Conservation (phyloP, 2,113 vertebrate species). For the Pachycephala philippinensis region DNA sequence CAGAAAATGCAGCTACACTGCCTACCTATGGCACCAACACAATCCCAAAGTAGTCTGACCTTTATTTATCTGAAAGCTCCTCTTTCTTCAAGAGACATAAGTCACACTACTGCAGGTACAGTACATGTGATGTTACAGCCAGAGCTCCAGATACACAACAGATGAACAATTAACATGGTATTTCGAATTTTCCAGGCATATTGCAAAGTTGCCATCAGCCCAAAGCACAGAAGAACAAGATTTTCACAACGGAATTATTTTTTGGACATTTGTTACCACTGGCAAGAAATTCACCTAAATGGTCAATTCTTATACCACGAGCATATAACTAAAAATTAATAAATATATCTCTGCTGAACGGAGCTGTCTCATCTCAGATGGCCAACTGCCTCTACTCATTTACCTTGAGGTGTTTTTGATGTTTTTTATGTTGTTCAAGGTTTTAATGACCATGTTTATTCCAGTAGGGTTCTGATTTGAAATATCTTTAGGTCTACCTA, state of each 20-base stretch:
- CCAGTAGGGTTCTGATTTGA: background rate
- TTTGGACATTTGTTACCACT: background rate
- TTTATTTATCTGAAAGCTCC: background rate
- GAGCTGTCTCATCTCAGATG: background rate
- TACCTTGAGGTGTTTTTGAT: background rate
- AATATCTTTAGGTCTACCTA: background rate
- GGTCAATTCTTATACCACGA: background rate
- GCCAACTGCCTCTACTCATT: background rate
- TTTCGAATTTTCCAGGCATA: background rate
- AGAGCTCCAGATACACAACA: background rate
- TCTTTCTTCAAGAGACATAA: background rate
- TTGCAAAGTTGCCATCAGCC: background rate
- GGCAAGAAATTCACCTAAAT: background rate
- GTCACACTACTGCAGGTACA: background rate
- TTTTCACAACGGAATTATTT: background rate
- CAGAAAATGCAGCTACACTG: background rate
- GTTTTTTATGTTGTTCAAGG: background rate
- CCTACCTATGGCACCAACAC: background rate
- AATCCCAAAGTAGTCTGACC: background rate
- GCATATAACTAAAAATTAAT: background rate
- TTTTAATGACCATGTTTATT: background rate
- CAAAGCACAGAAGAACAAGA: background rate
- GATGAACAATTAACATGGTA: background rate
- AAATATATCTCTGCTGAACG: rapidly evolving
- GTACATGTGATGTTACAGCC: background rate